A percentile compares a stretch with the other conserved stretches of the same genome.
Evolutionary conservation across 2,888 invertebrate species (phyloP).

Genomic region (Pteria penguin): DNA sequence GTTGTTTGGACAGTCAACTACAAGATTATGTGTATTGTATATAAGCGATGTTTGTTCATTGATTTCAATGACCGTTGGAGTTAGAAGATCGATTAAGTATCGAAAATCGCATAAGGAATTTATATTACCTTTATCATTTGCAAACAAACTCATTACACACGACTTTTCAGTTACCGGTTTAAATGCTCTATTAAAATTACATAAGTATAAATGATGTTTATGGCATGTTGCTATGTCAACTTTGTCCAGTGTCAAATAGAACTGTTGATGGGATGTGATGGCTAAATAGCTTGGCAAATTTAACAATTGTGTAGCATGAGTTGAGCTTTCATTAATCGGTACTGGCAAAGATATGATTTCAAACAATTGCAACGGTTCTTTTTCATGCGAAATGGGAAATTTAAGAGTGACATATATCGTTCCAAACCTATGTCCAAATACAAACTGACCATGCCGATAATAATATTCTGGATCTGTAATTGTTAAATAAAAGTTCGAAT

Average conservation of each 20-base stretch:
- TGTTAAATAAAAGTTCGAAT: background rate
- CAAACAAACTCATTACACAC: constrained; percentile 3
- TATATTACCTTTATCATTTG: background rate
- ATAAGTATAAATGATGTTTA: background rate
- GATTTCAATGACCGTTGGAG: background rate
- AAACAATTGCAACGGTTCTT: constrained; percentile 27
- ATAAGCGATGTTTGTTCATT: background rate
- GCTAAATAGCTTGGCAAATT: constrained; percentile 34
- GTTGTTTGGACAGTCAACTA: background rate
- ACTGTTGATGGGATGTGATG: constrained; percentile 35
- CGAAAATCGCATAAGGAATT: constrained; percentile 1
- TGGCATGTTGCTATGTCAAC: constrained; percentile 7
- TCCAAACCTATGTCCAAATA: background rate
- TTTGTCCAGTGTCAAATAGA: constrained; percentile 26
- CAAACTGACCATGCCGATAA: background rate
- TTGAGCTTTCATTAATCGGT: constrained; percentile 38
- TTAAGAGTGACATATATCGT: constrained; percentile 5
- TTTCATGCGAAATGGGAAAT: constrained; percentile 20
- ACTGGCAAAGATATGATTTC: constrained; percentile 37
- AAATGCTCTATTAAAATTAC: constrained; percentile 3
- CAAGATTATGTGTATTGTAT: background rate
- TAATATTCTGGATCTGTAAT: background rate
- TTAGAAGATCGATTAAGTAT: background rate
- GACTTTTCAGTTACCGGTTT: background rate
- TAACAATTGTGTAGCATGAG: constrained; percentile 44